Base-by-base conservation (phyloP, 2,797 vertebrate species). In the Acrossocheilus fasciatus region DNA sequence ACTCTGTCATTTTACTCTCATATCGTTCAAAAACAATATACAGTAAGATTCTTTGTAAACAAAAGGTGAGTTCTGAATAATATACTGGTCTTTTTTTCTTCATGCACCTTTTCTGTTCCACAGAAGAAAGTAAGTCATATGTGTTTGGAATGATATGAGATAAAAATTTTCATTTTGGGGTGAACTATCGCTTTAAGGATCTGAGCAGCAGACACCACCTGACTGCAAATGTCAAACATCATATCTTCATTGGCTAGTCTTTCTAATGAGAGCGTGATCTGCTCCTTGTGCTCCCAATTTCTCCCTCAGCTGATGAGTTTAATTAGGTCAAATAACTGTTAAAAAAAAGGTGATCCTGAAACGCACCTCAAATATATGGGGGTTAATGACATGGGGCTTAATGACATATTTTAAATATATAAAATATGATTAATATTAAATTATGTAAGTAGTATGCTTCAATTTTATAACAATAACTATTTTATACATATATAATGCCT, bases 291-390 rank as follows among this genome's bases (percentile, higher is more conserved):
- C 57, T 79, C 77, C 76, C 54, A 43, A 43, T 62, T n/a, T 66
- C 59, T 62, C 54, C 54, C 23, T 47, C n/a, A 20, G 59, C 59
- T 47, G 78, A 81, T 47, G 78, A 66, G 59, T 66, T 81, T 66
- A 81, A 23, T 34, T 66, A 47, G 59, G 78, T 30, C 41, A 64
- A 66, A 34, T 81, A 41, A 66, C 10, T 23, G 59, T 34, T 47
- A 7, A 66, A 47, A 81, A 34, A 64, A 39, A 62, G 7, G 39
- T 62, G 15, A 79, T 57, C 17, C 39, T 79, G 15, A 64, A 66
- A 66, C 57, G 18, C 23, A 77, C 18, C 41, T n/a, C 36, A 62
- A 23, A 26, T 62, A 62, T 43, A 26, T 62, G 20, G 76, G 30
- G 30, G 30, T 30, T 30, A 30, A 30, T 30, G 30, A 30, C 30